Base-by-base conservation (phyloP, 2,113 vertebrate genomes). In the Carassius gibelio region DNA sequence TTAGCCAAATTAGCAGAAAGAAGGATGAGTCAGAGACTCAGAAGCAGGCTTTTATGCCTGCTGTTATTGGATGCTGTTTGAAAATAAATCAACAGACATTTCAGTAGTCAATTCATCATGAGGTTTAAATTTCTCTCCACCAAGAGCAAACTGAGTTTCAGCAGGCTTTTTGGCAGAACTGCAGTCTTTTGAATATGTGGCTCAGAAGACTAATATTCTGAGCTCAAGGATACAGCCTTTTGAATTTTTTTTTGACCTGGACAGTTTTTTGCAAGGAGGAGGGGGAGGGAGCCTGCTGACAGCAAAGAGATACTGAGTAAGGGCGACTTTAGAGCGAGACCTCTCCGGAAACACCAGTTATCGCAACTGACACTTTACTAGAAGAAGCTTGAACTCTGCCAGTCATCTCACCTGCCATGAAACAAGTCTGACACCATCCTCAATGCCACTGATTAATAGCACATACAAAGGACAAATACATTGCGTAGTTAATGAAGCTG, bases 51-150 rank as follows among this genome's bases (percentile, higher is more conserved):
- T 68, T 79, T 48, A 45, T 38, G 34, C 77, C 52, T 71, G 75
- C 30, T 52, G 64, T 78, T 69, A 57, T 52, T 72, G 38, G 71
- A 64, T 50, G 36, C 77, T 64, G 23, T 69, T 85, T 75, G 78
- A 74, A 85, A 81, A 85, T 64, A 80, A 64, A 81, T 85, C 84
- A 80, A 57, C 34, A 30, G 34, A 61, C 62, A 59, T 38, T 72
- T 81, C 57, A 45, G 57, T 68, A 79, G 71, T 81, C 69, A 85
- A 81, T 81, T 85, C n/a, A 75, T 85, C 84, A 62, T 64, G 3
- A 64, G 79, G 59, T 64, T 80, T 80, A 45, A 45, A 80, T 81
- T 68, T 50, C 45, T 68, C 77, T 61, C 52, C 50, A 59, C 68
- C 72, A 52, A 74, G 26, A 79, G 75, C 34, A 71, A 78, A 71